Conservation (phyloP, 2,797 vertebrate genomes). For the Myripristis murdjan region DNA sequence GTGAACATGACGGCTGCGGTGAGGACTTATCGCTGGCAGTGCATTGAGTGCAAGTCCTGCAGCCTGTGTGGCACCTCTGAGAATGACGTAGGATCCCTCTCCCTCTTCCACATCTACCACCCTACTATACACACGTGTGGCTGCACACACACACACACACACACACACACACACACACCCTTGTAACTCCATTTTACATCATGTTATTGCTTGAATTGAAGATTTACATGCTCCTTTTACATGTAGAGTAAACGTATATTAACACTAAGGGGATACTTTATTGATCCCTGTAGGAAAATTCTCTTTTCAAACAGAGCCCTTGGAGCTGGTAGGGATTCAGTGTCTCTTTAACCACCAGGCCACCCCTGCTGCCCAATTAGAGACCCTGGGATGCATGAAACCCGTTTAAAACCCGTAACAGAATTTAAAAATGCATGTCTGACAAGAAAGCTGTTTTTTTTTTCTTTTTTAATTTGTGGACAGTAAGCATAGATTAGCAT, state of each 20-base stretch:
- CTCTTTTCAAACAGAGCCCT: no score
- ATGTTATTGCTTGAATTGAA: neutral
- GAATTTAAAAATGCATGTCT: neutral
- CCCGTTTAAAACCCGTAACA: neutral
- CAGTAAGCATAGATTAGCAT: no score
- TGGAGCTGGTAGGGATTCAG: no score
- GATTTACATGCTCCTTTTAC: neutral
- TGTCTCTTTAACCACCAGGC: no score
- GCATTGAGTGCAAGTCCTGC: slow-evolving; percentile 98
- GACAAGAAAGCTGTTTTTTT: no score
- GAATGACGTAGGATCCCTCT: slow-evolving; percentile 90
- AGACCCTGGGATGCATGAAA: neutral
- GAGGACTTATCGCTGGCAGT: slow-evolving; percentile 97
- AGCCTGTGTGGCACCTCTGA: slow-evolving; percentile 96
- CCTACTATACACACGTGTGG: slow-evolving; percentile 50
- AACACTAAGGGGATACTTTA: no score
- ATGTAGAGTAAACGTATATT: neutral
- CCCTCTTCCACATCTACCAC: slow-evolving; percentile 44
- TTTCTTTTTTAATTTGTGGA: no score
- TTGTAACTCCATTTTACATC: neutral
- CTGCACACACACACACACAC: slow-evolving; percentile 54
- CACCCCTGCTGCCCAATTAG: no score
- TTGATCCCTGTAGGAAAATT: no score
- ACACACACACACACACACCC: slow-evolving; percentile 23
- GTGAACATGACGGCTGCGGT: slow-evolving; percentile 97